Percentiles rank a stretch among this genome's conserved stretches.
phyloP scores from a whole-genome alignment of 1,140 invertebrate species.

The Drosophila nikananu region DNA sequence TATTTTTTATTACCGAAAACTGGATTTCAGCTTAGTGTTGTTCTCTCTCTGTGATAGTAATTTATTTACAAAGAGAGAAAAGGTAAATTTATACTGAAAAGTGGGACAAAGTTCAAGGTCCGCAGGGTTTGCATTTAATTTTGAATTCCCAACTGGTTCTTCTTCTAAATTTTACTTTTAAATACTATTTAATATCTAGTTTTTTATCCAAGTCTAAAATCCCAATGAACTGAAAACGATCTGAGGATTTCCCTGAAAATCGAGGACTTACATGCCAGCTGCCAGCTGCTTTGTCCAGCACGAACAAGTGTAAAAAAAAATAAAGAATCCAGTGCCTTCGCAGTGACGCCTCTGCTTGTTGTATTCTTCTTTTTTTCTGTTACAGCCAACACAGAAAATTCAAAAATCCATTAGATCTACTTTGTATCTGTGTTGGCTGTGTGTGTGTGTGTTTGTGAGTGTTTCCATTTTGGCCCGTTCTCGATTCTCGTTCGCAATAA shows the following conservation, averaged over 20 bases:
- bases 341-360: slow-evolving; percentile 23
- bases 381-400: slow-evolving; percentile 60
- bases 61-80: not conserved
- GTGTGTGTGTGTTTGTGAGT: slow-evolving; percentile 23
- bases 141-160: not conserved
- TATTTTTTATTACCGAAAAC: not conserved
- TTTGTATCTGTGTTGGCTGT: slow-evolving; percentile 24
- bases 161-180: not conserved
- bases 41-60: not conserved
- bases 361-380: slow-evolving; percentile 13
- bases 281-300: slow-evolving; percentile 34
- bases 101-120: no score
- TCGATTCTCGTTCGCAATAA: slow-evolving; percentile 77
- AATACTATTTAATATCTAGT: not conserved
- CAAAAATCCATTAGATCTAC: slow-evolving; percentile 60
- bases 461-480: slow-evolving; percentile 69
- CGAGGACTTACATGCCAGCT: slow-evolving; percentile 2
- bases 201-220: not conserved
- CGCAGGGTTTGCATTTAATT: not conserved
- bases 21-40: not conserved
- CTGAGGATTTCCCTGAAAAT: slow-evolving; percentile 37
- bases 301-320: slow-evolving; percentile 34
- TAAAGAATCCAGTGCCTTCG: not conserved
- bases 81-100: not conserved
- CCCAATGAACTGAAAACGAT: not conserved